phyloP scores from a whole-genome alignment of 2,888 invertebrate species.

The Laspeyria flexula region DNA sequence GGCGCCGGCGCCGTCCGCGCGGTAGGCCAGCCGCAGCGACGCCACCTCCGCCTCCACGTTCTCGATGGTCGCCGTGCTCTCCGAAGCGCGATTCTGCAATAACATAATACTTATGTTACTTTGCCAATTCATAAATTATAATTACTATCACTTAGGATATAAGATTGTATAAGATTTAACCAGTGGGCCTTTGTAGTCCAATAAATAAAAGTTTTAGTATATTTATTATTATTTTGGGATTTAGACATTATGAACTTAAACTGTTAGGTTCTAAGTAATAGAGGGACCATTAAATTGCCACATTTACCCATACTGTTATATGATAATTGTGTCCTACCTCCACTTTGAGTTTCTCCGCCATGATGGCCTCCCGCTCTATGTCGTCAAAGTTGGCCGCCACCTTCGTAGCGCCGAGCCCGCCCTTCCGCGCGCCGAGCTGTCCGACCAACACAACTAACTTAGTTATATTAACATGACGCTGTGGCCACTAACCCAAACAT shows the following conservation, averaged over 20 bases:
- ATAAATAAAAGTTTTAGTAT: no score
- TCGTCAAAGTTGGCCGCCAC: slow-evolving; percentile 98
- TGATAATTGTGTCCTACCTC: slow-evolving; percentile 65
- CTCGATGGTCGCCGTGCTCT: slow-evolving; percentile 66
- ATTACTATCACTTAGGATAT: no score
- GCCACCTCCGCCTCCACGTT: slow-evolving; percentile 89
- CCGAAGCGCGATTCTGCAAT: slow-evolving; percentile 41
- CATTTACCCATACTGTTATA: no score
- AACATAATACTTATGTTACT: no score
- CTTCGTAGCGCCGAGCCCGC: slow-evolving; percentile 97
- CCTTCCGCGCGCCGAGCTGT: slow-evolving; percentile 95
- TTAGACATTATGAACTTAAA: no score
- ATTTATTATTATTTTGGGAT: no score
- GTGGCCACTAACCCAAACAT: not conserved
- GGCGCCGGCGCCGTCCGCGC: slow-evolving; percentile 90
- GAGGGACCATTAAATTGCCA: no score
- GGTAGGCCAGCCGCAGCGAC: slow-evolving; percentile 91
- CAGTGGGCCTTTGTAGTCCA: no score
- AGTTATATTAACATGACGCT: not conserved
- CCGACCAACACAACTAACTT: slow-evolving; percentile 1
- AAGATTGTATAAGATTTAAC: no score
- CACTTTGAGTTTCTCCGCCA: slow-evolving; percentile 91
- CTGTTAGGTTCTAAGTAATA: no score
- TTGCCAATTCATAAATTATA: no score
- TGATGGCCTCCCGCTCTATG: slow-evolving; percentile 95